Evolutionary conservation across 1,140 invertebrate species (phyloP), one percentile per base, ranked within the genome.

Genomic region (Microplitis mediator): DNA sequence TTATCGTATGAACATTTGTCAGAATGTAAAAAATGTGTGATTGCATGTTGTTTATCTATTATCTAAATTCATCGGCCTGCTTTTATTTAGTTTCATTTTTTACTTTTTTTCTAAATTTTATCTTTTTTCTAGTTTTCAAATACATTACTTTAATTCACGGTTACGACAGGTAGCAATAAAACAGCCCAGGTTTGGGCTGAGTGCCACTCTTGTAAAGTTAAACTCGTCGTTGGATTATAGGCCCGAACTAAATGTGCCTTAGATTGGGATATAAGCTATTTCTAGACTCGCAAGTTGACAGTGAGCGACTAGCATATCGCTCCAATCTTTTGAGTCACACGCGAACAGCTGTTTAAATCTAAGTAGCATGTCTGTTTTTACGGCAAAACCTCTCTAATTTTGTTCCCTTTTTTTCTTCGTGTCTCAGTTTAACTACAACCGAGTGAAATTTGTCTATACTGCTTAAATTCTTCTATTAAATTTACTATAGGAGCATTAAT

Each of bases 21-120:
- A 32, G 4, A 9, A 32, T 61, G 23, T 58, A 58, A 31, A 58
- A 58, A 58, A 81, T 83, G 82, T 82, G 60, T 82, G 85, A 82
- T 85, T 82, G 84, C 76, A 77, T 80, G 83, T 83, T 9, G 39
- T 45, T 45, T 45, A 45, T 45, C 39, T 61, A 64, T 64, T 64
- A 64, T 39, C 78, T 75, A 78, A 76, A 76, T 76, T 70, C 71
- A 58, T 60, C 74, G 62, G 32, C 3, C 14, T 45, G n/a, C 8
- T 45, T 45, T 45, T 45, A 45, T 45, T 9, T 45, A 45, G 23
- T n/a, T n/a, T n/a, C n/a, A 23, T 23, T 45, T 45, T n/a, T n/a
- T n/a, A n/a, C n/a, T 45, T 45, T 45, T 45, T 11, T 45, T 11
- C 39, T 45, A 45, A 45, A 45, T 45, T 45, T 45, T 45, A 62